A percentile compares a stretch with the other conserved stretches of the same genome.
phyloP scores from a whole-genome alignment of 1,140 invertebrate genomes.

The Euwallacea similis region DNA sequence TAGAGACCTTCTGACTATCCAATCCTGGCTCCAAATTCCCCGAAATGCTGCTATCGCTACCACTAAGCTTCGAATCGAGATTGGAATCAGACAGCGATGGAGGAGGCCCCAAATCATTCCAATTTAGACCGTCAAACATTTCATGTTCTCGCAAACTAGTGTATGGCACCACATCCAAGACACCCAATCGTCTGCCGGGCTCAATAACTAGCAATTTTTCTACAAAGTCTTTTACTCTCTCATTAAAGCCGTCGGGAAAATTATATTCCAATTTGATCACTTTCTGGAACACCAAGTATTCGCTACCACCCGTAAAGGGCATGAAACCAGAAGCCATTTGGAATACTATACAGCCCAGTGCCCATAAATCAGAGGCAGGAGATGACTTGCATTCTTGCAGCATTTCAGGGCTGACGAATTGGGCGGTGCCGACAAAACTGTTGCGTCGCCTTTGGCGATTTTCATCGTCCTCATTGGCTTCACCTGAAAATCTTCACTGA shows the following conservation, averaged over 20 bases:
- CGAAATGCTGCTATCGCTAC: slow-evolving; percentile 64
- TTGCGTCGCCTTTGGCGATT: slow-evolving; percentile 58
- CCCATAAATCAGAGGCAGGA: slow-evolving; percentile 94
- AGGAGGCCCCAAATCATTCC: slow-evolving; percentile 80
- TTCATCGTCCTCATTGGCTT: slow-evolving; percentile 23
- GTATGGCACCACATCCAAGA: slow-evolving; percentile 75
- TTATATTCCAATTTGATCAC: slow-evolving; percentile 90
- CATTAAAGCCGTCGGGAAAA: slow-evolving; percentile 88
- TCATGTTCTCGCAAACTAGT: slow-evolving; percentile 80
- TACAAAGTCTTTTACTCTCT: slow-evolving; percentile 83
- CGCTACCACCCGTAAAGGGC: slow-evolving; percentile 89
- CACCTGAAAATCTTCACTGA: slow-evolving; percentile 1
- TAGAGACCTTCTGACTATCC: slow-evolving; percentile 63
- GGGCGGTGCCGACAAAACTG: slow-evolving; percentile 98
- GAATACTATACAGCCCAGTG: slow-evolving; percentile 92
- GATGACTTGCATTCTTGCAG: slow-evolving; percentile 79
- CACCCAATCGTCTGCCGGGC: slow-evolving; percentile 75
- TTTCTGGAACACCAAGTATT: slow-evolving; percentile 97
- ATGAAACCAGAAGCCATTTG: slow-evolving; percentile 94
- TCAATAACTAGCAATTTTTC: slow-evolving; percentile 83
- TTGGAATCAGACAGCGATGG: slow-evolving; percentile 57
- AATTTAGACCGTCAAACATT: slow-evolving; percentile 85
- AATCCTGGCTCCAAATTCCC: slow-evolving; percentile 84
- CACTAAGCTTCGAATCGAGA: background rate
- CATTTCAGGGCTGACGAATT: slow-evolving; percentile 97